Conservation (phyloP, 2,888 invertebrate genomes). For the Tiliacea citrago region DNA sequence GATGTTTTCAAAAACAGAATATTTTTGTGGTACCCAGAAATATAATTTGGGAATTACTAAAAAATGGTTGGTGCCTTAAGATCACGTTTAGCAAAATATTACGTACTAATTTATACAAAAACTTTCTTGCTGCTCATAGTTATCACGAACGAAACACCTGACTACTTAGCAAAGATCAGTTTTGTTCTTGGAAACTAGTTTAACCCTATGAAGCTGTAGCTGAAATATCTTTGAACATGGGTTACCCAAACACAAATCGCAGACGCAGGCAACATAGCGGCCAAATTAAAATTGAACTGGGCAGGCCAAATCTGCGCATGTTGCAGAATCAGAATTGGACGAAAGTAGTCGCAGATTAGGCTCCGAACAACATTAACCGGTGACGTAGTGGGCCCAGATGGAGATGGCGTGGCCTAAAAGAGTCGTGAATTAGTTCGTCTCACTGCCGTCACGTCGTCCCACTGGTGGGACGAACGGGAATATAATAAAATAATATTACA, state of each 20-base stretch:
- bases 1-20: too few relatives aligned
- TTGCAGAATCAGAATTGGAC: background rate
- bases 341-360: background rate
- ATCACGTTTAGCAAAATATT: background rate
- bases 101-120: background rate
- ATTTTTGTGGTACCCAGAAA: too few relatives aligned
- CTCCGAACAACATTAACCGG: too few relatives aligned
- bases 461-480: too few relatives aligned
- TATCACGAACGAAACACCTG: background rate
- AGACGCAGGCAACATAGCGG: background rate
- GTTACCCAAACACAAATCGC: background rate
- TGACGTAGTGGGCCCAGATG: too few relatives aligned
- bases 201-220: background rate
- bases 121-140: background rate
- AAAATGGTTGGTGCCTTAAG: background rate
- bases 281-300: background rate
- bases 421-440: too few relatives aligned
- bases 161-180: too few relatives aligned
- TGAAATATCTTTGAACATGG: background rate
- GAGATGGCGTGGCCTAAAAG: too few relatives aligned
- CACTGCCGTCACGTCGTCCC: too few relatives aligned
- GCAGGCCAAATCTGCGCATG: background rate
- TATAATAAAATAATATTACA: too few relatives aligned
- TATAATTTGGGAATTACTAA: too few relatives aligned
- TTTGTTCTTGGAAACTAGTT: background rate